Conservation (phyloP, 2,888 invertebrate species). For the Pardosa pseudoannulata region DNA sequence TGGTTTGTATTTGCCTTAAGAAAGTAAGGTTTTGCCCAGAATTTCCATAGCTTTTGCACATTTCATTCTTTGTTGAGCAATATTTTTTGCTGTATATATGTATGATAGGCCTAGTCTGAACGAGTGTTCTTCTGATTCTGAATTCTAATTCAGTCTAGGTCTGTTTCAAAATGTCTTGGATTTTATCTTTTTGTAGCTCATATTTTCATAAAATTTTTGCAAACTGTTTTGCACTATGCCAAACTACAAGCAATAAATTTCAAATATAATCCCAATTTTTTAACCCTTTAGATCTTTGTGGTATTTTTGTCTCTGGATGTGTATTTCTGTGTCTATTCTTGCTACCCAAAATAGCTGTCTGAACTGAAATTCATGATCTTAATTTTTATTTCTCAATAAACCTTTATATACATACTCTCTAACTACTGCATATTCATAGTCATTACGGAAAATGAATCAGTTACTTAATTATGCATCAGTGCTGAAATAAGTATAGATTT, state of each 20-base stretch:
- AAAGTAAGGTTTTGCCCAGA: constrained; percentile 47
- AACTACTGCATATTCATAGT: too few species aligned
- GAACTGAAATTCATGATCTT: background rate
- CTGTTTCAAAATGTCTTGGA: constrained; percentile 37
- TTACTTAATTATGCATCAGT: too few species aligned
- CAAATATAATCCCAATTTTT: constrained; percentile 30
- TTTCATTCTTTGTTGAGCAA: constrained; percentile 51
- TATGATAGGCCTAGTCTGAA: constrained; percentile 39
- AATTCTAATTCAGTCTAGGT: constrained; percentile 31
- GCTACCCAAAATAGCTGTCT: background rate
- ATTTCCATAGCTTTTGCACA: constrained; percentile 55
- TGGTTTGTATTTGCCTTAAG: constrained; percentile 66
- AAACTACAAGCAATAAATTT: constrained; percentile 69
- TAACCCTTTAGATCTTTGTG: background rate
- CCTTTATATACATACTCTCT: too few species aligned
- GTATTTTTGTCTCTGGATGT: constrained; percentile 22
- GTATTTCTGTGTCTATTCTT: constrained; percentile 2
- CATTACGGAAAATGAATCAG: too few species aligned
- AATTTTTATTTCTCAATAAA: too few species aligned
- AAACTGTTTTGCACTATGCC: constrained; percentile 69
- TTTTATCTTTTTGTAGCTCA: constrained; percentile 67
- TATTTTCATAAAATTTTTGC: constrained; percentile 70
- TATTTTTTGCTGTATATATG: constrained; percentile 44
- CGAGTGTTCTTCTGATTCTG: background rate
- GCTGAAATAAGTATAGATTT: too few species aligned